Evolutionary conservation across 1,140 invertebrate genomes (phyloP).

Genomic region (Gonatopus flavifemur): DNA sequence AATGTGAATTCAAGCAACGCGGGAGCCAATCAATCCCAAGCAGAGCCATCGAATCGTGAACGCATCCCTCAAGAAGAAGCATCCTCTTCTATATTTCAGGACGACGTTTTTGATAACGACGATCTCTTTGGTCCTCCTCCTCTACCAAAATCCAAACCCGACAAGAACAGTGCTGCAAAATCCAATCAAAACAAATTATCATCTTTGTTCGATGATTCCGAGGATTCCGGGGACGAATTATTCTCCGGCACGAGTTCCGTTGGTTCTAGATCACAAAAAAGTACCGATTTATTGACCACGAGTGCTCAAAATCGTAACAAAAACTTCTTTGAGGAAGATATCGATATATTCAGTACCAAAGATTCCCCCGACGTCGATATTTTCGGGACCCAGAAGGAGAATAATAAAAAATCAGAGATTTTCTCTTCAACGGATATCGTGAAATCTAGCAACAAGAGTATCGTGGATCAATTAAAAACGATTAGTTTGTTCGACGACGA

Average conservation of each 20-base stretch:
- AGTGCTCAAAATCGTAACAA: constrained; percentile 16
- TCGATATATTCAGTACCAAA: constrained; percentile 33
- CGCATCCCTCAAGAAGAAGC: not conserved
- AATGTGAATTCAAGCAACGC: constrained; percentile 7
- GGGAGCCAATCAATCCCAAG: constrained; percentile 7
- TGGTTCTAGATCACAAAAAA: constrained; percentile 41
- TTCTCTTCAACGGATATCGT: not conserved
- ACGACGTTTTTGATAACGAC: constrained; percentile 38
- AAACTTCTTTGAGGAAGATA: constrained; percentile 37
- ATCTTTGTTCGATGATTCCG: constrained; percentile 45
- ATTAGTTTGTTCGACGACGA: constrained; percentile 25
- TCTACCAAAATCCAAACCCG: constrained; percentile 31
- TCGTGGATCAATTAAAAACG: constrained; percentile 8
- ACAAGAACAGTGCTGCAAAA: constrained; percentile 30
- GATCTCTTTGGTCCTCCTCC: constrained; percentile 47
- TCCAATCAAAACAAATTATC: constrained; percentile 33
- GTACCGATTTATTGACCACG: constrained; percentile 27
- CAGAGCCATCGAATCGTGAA: not conserved
- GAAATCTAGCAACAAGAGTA: not conserved
- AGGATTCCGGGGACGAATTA: constrained; percentile 47
- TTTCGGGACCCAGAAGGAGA: constrained; percentile 23
- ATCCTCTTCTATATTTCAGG: constrained; percentile 1
- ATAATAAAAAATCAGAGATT: not conserved
- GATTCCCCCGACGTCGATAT: constrained; percentile 43
- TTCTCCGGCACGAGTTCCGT: constrained; percentile 38